Evolutionary conservation across 2,888 invertebrate genomes (phyloP), one percentile per base, ranked within the genome.

Genomic region (Branchipolynoe longqiensis): DNA sequence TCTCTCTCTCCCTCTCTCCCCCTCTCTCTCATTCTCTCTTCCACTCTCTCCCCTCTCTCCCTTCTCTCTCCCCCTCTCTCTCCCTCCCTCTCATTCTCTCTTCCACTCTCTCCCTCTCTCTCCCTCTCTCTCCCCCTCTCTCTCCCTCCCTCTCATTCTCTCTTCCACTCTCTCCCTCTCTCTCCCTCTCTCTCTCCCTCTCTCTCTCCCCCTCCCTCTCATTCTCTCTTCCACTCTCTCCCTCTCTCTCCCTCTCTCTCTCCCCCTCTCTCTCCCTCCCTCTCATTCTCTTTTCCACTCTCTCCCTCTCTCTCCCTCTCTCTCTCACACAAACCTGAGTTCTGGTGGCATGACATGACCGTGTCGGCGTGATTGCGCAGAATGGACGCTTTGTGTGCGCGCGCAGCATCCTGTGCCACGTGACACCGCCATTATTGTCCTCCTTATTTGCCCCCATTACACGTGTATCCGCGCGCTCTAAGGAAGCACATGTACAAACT

Each of bases 301-400:
- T 62, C 62, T n/a, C n/a, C 28, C 62, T 62, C 62, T 14, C 62
- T n/a, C n/a, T 62, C 12, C 6, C 28, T 62, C 62, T 62, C n/a
- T 62, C n/a, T 28, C 62, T 62, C n/a, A n/a, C n/a, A n/a, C n/a
- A n/a, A n/a, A n/a, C n/a, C n/a, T n/a, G n/a, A n/a, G n/a, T n/a
- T n/a, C n/a, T n/a, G n/a, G n/a, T n/a, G n/a, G n/a, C n/a, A n/a
- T n/a, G n/a, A n/a, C n/a, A n/a, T n/a, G n/a, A n/a, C n/a, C n/a
- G n/a, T n/a, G n/a, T n/a, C n/a, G n/a, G n/a, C n/a, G n/a, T n/a
- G n/a, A n/a, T n/a, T n/a, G n/a, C n/a, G n/a, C n/a, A n/a, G n/a
- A n/a, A n/a, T n/a, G n/a, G n/a, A n/a, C n/a, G n/a, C n/a, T n/a
- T n/a, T n/a, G n/a, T n/a, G n/a, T n/a, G n/a, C n/a, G n/a, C n/a